phyloP scores from a whole-genome alignment of 2,888 invertebrate species.

The Cantharis nigra region DNA sequence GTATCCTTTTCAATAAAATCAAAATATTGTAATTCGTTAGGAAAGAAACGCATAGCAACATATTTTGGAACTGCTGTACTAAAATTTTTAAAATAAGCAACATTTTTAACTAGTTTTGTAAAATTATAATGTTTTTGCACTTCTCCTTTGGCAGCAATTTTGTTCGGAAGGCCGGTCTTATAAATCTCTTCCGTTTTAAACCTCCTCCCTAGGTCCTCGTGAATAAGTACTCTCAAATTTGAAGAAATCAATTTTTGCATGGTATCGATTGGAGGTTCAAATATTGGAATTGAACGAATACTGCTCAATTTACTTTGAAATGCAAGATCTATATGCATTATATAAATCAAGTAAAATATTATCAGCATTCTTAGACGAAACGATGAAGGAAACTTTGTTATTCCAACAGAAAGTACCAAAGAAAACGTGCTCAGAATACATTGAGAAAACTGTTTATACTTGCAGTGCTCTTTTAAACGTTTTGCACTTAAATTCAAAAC shows the following conservation, averaged over 20 bases:
- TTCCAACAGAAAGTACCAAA: neutral
- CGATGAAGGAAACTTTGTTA: neutral
- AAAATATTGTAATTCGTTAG: neutral
- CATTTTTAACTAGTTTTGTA: neutral
- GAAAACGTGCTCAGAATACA: neutral
- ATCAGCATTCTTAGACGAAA: neutral
- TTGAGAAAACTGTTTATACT: neutral
- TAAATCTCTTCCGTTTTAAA: neutral
- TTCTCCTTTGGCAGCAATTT: neutral
- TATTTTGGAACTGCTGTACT: neutral
- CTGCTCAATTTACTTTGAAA: neutral
- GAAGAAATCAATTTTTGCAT: neutral
- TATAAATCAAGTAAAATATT: neutral
- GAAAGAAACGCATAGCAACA: neutral
- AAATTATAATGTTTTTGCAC: neutral
- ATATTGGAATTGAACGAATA: neutral
- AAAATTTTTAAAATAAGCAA: neutral
- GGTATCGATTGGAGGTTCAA: neutral
- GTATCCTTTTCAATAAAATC: neutral
- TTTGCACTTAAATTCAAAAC: neutral
- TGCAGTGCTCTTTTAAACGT: neutral
- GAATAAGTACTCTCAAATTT: neutral
- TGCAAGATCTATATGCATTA: neutral
- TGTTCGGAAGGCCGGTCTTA: neutral
- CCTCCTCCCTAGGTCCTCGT: neutral